A percentile compares a stretch with the other conserved stretches of the same genome.
Conservation (phyloP, 1,140 invertebrate genomes). For the Rhagoletis zephyria region DNA sequence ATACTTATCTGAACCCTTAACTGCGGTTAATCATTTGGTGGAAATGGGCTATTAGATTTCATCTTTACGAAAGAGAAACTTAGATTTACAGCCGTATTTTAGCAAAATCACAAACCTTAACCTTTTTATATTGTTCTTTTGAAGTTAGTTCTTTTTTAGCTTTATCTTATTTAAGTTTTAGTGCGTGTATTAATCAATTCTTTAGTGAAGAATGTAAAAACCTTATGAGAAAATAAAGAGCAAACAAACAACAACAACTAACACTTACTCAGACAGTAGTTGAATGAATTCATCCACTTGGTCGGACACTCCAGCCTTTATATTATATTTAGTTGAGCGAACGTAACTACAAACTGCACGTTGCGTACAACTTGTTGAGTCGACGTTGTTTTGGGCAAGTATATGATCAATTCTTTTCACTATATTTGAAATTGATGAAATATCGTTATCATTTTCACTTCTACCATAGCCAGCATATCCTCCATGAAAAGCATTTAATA, state of each 20-base stretch:
- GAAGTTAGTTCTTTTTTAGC: neutral
- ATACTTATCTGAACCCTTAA: no score
- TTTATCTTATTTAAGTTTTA: neutral
- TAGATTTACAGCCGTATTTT: neutral
- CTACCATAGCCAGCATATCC: conserved; percentile 80
- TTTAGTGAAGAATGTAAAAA: no score
- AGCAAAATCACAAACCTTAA: neutral
- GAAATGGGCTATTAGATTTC: no score
- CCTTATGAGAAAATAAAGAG: no score
- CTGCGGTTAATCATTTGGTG: no score
- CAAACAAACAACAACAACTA: no score
- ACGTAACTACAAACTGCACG: conserved; percentile 84
- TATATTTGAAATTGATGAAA: conserved; percentile 78
- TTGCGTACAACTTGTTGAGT: conserved; percentile 85
- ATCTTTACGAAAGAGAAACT: no score
- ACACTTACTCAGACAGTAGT: conserved; percentile 78
- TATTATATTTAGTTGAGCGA: conserved; percentile 79
- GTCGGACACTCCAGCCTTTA: conserved; percentile 77
- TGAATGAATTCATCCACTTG: conserved; percentile 80
- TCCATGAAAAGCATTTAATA: conserved; percentile 81
- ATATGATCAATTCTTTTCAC: conserved; percentile 82
- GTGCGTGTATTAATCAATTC: neutral
- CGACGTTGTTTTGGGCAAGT: conserved; percentile 82
- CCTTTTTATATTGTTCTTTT: neutral
- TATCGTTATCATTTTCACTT: conserved; percentile 80